These are phyloP conservation scores for Lerista edwardsae DNA, from an alignment of 2,797 vertebrate species.

Conservation along the genomic window DNA sequence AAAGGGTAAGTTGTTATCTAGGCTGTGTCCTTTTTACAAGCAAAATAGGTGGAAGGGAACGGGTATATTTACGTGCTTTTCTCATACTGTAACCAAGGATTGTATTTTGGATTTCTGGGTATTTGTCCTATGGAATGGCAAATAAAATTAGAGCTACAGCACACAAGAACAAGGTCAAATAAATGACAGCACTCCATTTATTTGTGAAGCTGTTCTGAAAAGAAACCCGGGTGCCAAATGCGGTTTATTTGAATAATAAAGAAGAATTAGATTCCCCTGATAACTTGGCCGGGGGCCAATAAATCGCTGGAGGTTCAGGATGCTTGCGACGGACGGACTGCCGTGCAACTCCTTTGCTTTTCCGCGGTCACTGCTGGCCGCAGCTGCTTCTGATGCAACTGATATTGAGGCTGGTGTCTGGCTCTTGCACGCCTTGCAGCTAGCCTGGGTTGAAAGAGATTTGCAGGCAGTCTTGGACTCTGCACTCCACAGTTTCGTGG, in stretches of 20 bases:
- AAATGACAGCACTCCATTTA: conserved; percentile 85
- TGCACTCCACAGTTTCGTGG: conserved; percentile 49
- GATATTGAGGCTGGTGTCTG: conserved; percentile 63
- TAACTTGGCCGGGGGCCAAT: conserved; percentile 83
- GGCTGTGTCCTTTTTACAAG: conserved; percentile 56
- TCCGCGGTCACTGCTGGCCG: conserved; percentile 65
- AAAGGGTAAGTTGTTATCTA: conserved; percentile 52
- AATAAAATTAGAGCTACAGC: conserved; percentile 81
- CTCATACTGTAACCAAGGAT: conserved; percentile 55
- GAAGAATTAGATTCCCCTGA: conserved; percentile 88
- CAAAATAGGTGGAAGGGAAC: conserved; percentile 50
- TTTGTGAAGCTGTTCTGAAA: conserved; percentile 86
- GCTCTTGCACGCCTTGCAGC: conserved; percentile 60
- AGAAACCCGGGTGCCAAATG: conserved; percentile 85
- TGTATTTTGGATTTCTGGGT: conserved; percentile 71
- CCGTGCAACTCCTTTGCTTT: conserved; percentile 77
- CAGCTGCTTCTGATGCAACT: conserved; percentile 76
- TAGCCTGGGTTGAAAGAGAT: conserved; percentile 59
- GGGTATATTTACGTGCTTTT: conserved; percentile 46
- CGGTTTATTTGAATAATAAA: conserved; percentile 88
- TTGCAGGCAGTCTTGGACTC: conserved; percentile 34
- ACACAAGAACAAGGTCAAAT: conserved; percentile 83
- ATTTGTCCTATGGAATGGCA: conserved; percentile 77
- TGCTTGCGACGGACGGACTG: conserved; percentile 81
- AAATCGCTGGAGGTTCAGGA: conserved; percentile 88